Base-by-base conservation (phyloP, 1,140 invertebrate genomes). In the Neuroterus valhalla region DNA sequence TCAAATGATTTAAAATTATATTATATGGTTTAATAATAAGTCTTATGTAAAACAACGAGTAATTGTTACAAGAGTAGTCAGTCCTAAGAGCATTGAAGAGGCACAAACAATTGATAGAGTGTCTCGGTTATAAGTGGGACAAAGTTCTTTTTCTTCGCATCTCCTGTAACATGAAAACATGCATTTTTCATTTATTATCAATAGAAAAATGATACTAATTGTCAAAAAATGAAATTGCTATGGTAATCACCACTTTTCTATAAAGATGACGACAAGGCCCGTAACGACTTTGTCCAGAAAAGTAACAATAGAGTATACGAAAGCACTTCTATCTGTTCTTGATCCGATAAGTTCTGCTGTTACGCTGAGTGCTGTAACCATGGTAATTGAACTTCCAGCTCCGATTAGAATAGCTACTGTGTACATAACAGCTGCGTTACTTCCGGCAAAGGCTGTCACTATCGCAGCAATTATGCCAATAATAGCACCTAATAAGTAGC, bases 231-330 rank as follows among this genome's bases (percentile, higher is more conserved):
- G n/a, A 43, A n/a, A 62, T 17, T 70, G 5, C 19, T 50, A 68
- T 44, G 68, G 52, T 68, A 66, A 91, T 92, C 88, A 94, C 94
- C 93, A 92, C 87, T 93, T 92, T 90, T 98, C 96, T 78, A 98
- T 97, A 23, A 96, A 85, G 71, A 97, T 92, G 45, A 98, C 95
- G 43, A 95, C 95, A 17, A 96, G 85, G 6, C 98, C 98, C 81
- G 97, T 96, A 23, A 97, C 93, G 14, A 98, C 89, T 92, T 99
- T 99, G 87, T 99, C 97, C 6, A 96, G 93, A 89, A 98, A 98
- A 77, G 96, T 98, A 85, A 99, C 98, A 42, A 95, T 93, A 31
- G 97, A 97, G 89, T 98, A 99, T 46, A 99, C 96, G 78, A 97
- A 94, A 10, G 96, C 97, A 68, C 97, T 96, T 81, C 94, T 96